These are phyloP conservation scores for Vannuccia rotundouncinata DNA, from an alignment of 2,888 invertebrate genomes.

Conservation along the genomic window DNA sequence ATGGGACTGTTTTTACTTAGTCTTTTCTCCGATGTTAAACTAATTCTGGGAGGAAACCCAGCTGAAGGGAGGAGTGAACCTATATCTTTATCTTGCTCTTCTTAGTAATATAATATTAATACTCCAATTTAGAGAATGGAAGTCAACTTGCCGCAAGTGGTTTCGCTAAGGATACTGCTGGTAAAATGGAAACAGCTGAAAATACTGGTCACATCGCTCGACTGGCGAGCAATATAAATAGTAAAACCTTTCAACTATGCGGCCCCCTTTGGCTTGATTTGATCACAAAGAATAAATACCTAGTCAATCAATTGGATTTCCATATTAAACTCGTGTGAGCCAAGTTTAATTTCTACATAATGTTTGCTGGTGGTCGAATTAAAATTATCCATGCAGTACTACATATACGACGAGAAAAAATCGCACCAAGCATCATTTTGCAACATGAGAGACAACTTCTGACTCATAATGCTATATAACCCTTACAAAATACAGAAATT, in stretches of 20 bases:
- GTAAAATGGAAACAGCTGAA: neutral
- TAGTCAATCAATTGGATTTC: slow-evolving; percentile 7
- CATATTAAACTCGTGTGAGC: slow-evolving; percentile 9
- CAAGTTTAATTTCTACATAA: neutral
- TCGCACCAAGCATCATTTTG: slow-evolving; percentile 11
- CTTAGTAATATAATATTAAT: neutral
- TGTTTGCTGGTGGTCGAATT: neutral
- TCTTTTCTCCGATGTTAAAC: neutral
- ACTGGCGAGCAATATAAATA: neutral
- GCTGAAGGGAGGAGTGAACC: neutral
- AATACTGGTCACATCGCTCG: neutral
- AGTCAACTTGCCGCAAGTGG: neutral
- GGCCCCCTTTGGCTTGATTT: slow-evolving; percentile 3
- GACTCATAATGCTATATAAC: slow-evolving; percentile 1
- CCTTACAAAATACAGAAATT: slow-evolving; percentile 12
- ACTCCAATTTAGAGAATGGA: slow-evolving; percentile 7
- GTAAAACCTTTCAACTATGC: neutral
- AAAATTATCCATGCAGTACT: slow-evolving; percentile 14
- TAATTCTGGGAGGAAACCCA: neutral
- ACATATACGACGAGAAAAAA: slow-evolving; percentile 15
- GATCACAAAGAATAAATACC: slow-evolving; percentile 4
- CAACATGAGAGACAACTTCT: slow-evolving; percentile 15
- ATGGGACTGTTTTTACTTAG: neutral
- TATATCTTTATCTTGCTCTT: neutral
- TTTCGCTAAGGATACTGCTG: neutral